phyloP scores from a whole-genome alignment of 2,888 invertebrate species.

The Sipha maydis region DNA sequence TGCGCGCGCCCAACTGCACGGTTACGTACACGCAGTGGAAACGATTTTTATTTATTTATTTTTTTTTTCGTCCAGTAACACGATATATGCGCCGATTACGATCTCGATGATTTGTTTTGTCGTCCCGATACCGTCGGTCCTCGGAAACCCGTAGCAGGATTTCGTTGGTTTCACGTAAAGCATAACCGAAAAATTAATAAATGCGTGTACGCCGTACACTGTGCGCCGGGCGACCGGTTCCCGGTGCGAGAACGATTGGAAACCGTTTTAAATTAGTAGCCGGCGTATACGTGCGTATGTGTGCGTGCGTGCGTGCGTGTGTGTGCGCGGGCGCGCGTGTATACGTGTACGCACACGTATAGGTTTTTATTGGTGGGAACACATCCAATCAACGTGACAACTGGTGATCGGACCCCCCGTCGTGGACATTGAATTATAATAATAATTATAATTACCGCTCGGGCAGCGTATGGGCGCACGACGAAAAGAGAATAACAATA shows the following conservation, averaged over 20 bases:
- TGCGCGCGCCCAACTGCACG: too few species aligned
- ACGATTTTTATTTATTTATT: too few species aligned
- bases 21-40: too few species aligned
- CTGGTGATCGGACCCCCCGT: constrained; percentile 49
- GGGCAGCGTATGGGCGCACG: too few species aligned
- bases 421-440: constrained; percentile 39
- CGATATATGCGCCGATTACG: not conserved
- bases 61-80: too few species aligned
- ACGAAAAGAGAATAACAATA: constrained; percentile 36
- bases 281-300: not conserved
- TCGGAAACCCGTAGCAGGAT: not conserved
- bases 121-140: too few species aligned
- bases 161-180: not conserved
- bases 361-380: constrained; percentile 42
- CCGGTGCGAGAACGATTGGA: constrained; percentile 2
- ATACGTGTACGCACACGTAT: not conserved
- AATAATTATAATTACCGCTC: constrained; percentile 45
- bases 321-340: too few species aligned
- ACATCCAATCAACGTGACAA: constrained; percentile 54
- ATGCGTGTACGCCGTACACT: not conserved
- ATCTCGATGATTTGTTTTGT: not conserved
- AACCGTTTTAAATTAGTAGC: constrained; percentile 43
- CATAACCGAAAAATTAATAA: not conserved
- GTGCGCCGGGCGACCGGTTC: constrained; percentile 23
- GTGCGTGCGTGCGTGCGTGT: too few species aligned